Evolutionary conservation across 2,797 vertebrate genomes (phyloP), one percentile per base, ranked within the genome.

Genomic region (Novumbra hubbsi): DNA sequence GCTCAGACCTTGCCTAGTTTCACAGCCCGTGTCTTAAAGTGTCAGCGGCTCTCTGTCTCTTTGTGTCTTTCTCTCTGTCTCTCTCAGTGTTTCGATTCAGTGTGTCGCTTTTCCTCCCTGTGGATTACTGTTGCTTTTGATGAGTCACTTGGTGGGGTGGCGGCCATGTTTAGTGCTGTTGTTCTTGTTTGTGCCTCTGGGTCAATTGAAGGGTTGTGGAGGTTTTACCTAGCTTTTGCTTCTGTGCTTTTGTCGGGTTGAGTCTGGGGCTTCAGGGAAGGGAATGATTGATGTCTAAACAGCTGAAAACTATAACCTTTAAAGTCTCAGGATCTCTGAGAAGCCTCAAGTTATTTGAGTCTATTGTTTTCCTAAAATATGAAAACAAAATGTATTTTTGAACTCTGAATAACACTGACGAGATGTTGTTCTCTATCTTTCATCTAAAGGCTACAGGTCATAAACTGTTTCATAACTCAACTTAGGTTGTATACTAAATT

Each of bases 91-190:
- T 24, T 24, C 21, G 19, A 57, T 8, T n/a, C 14, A 24, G 62
- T n/a, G 16, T 5, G 14, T 24, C 28, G 8, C 34, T 38, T 28
- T 12, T 65, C 17, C 41, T 45, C 41, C 41, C 41, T 77, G 70
- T 52, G 71, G 38, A 28, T 62, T 73, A 14, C n/a, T 60, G 52
- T 45, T 21, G 9, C 34, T 72, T 60, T 63, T 15, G 41, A 16
- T 38, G 48, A 72, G 60, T 64, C 71, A 30, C 45, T 49, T 16
- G 2, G 9, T 72, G 64, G 19, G 30, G 27, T 11, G 19, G 11
- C 48, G 1, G 63, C 62, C 28, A 68, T 68, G 30, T 57, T 67
- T 73, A 62, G 16, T 73, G 71, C 52, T 73, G 72, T 34, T 55
- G 21, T 55, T 55, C 5, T 55, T 2, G n/a, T n/a, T 27, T 16